Evolutionary conservation across 2,797 vertebrate species (phyloP).

Genomic region (Brachyalestes nurse): DNA sequence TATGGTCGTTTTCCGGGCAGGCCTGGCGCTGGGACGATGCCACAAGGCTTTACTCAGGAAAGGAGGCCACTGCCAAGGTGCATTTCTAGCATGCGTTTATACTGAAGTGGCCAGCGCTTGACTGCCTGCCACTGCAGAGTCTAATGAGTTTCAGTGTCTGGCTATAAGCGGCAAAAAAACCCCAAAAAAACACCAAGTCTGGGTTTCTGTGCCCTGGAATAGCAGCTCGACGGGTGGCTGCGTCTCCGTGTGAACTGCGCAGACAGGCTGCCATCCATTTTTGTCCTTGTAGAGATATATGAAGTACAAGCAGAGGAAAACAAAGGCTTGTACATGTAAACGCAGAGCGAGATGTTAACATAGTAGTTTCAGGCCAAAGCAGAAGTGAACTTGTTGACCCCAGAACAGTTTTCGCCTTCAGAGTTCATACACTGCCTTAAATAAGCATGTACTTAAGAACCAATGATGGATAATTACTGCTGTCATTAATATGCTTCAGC

Average conservation of each 20-base stretch:
- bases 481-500: background rate
- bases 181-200: constrained; percentile 23
- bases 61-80: background rate
- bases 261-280: constrained; percentile 9
- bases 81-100: constrained; percentile 17
- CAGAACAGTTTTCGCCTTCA: background rate
- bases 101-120: constrained; percentile 12
- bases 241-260: constrained; percentile 8
- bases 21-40: background rate
- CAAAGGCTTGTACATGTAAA: background rate
- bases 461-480: no score
- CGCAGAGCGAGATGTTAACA: background rate
- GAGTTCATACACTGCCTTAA: no score
- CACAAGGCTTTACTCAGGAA: background rate
- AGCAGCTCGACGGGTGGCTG: constrained; percentile 12
- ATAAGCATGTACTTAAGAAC: no score
- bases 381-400: background rate
- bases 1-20: constrained; percentile 42
- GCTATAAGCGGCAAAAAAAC: constrained; percentile 17
- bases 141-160: constrained; percentile 28
- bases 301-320: background rate
- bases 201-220: constrained; percentile 21
- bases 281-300: constrained; percentile 13
- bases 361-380: background rate
- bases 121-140: constrained; percentile 67